Base-by-base conservation (phyloP, 1,140 invertebrate species). In the Hyles vespertilio region DNA sequence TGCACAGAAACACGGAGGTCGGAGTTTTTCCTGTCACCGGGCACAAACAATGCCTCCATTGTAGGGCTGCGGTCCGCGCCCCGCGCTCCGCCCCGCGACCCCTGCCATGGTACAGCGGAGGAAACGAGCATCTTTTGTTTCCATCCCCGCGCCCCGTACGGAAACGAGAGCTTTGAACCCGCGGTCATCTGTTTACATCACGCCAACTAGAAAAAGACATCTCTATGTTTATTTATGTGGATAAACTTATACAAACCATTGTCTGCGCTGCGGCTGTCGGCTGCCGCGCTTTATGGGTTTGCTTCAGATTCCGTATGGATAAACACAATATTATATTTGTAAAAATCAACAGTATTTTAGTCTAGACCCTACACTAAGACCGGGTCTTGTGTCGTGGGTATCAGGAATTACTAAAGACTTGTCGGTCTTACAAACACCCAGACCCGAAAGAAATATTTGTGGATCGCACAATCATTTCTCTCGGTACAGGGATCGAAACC, bases 101-200 rank as follows among this genome's bases (percentile, higher is more conserved):
- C 71, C 67, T 47, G 69, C 57, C 67, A 61, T 65, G 68, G 73
- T 74, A 68, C 72, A 63, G 67, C 61, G 58, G 72, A 79, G 85
- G 85, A 86, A 88, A 88, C 85, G 85, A 88, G 79, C 83, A 80
- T 85, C 85, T 88, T 88, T 88, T 88, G 85, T 88, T 84, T 79
- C 78, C 70, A 73, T 63, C 68, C 70, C 74, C 74, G 59, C 66
- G 56, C 72, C 71, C 76, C 67, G 59, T 67, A 61, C 77, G 77
- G 74, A 76, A 79, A 70, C 70, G 75, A 65, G 81, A 72, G 72
- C 83, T 84, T 81, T 82, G 77, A 84, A 86, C 79, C 74, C 78
- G 73, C 81, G 83, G 85, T 85, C 85, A 88, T 84, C 81, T 84
- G 83, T 84, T 84, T 83, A 84, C 82, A 84, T 84, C 73, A 66